Conservation (phyloP, 2,113 vertebrate genomes). For the Lophura nycthemera region DNA sequence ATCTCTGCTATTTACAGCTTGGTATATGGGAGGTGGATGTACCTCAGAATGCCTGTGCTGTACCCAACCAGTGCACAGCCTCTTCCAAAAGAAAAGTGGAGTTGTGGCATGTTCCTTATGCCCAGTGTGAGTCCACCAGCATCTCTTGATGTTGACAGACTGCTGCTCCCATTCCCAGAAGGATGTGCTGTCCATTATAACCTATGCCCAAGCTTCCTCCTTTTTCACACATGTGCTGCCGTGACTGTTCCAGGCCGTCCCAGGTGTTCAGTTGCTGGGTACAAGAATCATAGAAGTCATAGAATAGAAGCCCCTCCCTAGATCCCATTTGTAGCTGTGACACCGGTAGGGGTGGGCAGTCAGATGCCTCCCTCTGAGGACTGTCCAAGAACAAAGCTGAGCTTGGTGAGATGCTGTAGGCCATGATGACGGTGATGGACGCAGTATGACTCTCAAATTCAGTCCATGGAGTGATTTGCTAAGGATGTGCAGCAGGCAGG, state of each 20-base stretch:
- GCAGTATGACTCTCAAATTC: too few relatives aligned
- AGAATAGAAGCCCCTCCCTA: background rate
- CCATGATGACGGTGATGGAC: background rate
- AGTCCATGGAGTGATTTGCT: too few relatives aligned
- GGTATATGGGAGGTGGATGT: background rate
- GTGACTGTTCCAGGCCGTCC: background rate
- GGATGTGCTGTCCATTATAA: fast-evolving
- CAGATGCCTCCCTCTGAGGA: background rate
- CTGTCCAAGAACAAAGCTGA: background rate
- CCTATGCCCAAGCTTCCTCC: background rate
- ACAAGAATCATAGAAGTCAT: too few relatives aligned
- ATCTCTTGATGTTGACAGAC: background rate
- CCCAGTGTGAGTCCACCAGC: background rate
- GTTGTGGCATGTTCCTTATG: background rate
- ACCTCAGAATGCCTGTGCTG: background rate
- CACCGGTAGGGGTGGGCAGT: background rate
- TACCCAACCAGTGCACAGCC: fast-evolving
- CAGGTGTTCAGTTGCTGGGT: background rate
- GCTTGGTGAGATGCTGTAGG: fast-evolving
- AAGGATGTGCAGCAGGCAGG: too few relatives aligned
- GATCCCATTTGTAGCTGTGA: background rate
- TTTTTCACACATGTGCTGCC: background rate
- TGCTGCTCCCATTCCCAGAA: background rate
- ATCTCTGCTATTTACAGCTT: background rate
- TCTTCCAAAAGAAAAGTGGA: background rate